These are phyloP conservation scores for Notocelia uddmanniana DNA, from an alignment of 2,888 invertebrate genomes.

Conservation along the genomic window DNA sequence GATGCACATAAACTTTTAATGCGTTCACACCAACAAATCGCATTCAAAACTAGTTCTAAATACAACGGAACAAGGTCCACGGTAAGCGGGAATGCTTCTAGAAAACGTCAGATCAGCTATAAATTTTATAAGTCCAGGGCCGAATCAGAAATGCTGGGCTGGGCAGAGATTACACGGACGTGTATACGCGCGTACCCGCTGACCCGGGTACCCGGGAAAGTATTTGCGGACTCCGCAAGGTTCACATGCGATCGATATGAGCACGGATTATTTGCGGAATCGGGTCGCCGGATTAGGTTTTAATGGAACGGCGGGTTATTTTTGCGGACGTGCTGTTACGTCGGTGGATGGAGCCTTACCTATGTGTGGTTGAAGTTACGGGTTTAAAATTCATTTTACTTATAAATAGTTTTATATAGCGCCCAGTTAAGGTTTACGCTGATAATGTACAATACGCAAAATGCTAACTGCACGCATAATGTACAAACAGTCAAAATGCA, in stretches of 20 bases:
- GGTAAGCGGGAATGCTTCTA: neutral
- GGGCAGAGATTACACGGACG: slow-evolving; percentile 77
- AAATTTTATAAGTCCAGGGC: slow-evolving; percentile 83
- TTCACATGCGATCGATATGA: slow-evolving; percentile 29
- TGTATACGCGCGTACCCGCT: slow-evolving; percentile 54
- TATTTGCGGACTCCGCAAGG: slow-evolving; percentile 14
- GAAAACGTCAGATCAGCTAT: slow-evolving; percentile 79
- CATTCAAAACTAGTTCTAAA: slow-evolving; percentile 13
- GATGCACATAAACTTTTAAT: slow-evolving; percentile 66
- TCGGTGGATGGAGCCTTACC: neutral
- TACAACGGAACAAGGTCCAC: neutral
- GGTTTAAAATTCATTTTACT: neutral
- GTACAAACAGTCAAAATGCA: too few relatives aligned
- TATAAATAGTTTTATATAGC: neutral
- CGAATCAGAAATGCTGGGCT: slow-evolving; percentile 73
- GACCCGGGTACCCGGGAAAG: slow-evolving; percentile 26
- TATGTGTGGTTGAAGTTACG: neutral
- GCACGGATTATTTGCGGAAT: slow-evolving; percentile 46
- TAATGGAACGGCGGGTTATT: slow-evolving; percentile 30
- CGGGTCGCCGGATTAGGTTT: slow-evolving; percentile 42
- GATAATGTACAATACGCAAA: too few relatives aligned
- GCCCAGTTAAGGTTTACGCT: neutral
- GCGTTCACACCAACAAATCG: slow-evolving; percentile 44
- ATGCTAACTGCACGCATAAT: too few relatives aligned
- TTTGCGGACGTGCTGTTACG: slow-evolving; percentile 29